phyloP scores from a whole-genome alignment of 2,888 invertebrate genomes.

The Drosophila quinaria region DNA sequence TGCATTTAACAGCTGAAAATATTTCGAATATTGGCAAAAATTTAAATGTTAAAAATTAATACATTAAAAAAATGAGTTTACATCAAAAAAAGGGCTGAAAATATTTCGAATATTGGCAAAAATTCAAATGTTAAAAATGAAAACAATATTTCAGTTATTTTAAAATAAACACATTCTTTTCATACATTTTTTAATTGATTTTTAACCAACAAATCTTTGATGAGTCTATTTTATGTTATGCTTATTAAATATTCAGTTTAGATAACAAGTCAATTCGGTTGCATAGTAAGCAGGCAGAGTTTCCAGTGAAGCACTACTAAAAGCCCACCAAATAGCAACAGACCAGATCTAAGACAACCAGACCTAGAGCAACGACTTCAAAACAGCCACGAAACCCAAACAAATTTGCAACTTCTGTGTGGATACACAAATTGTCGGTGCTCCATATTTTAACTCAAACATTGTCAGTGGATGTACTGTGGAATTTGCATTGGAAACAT shows the following conservation, averaged over 20 bases:
- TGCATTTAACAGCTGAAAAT: no score
- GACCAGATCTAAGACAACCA: slow-evolving; percentile 1
- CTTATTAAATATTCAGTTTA: background rate
- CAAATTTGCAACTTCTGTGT: slow-evolving; percentile 43
- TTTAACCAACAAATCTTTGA: background rate
- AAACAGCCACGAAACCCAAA: slow-evolving; percentile 46
- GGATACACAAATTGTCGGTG: slow-evolving; percentile 8
- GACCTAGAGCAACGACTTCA: slow-evolving; percentile 31
- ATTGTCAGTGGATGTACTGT: slow-evolving; percentile 27
- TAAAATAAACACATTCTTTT: no score
- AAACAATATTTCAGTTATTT: no score
- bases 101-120: no score
- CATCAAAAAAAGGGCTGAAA: no score
- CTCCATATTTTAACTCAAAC: slow-evolving; percentile 47
- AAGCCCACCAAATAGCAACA: slow-evolving; percentile 28
- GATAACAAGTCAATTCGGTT: background rate
- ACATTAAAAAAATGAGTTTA: no score
- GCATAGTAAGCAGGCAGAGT: slow-evolving; percentile 13
- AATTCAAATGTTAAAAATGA: no score
- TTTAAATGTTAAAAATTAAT: no score
- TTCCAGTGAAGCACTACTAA: slow-evolving; percentile 44
- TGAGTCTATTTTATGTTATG: background rate
- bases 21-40: no score
- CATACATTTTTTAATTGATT: background rate
- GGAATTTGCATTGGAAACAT: slow-evolving; percentile 59